phyloP scores from a whole-genome alignment of 2,797 vertebrate species.

The Denticeps clupeoides region DNA sequence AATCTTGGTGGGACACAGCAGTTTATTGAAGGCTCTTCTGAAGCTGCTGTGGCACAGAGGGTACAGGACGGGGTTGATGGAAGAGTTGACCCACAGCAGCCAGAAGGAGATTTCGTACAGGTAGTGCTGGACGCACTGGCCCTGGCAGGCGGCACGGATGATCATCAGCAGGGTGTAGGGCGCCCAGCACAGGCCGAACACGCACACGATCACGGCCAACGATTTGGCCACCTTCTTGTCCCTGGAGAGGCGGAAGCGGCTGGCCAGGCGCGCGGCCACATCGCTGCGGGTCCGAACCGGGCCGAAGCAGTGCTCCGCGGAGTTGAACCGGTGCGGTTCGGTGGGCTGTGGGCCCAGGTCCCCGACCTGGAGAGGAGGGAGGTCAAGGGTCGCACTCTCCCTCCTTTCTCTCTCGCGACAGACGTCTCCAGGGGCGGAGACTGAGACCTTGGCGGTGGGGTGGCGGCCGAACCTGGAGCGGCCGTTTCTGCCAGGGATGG shows the following conservation, averaged over 20 bases:
- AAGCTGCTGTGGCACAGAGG: slow-evolving; percentile 60
- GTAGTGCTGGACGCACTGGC: slow-evolving; percentile 49
- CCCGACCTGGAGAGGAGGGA: slow-evolving; percentile 47
- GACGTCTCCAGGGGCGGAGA: slow-evolving; percentile 10
- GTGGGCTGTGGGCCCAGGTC: slow-evolving; percentile 24
- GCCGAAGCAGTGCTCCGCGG: slow-evolving; percentile 23
- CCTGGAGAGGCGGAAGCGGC: slow-evolving; percentile 45
- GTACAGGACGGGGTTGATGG: slow-evolving; percentile 61
- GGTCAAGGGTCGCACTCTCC: slow-evolving; percentile 34
- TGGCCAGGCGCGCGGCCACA: slow-evolving; percentile 36
- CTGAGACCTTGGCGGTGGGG: slow-evolving; percentile 15
- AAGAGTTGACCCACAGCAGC: slow-evolving; percentile 63
- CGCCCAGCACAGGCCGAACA: slow-evolving; percentile 60
- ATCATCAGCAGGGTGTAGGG: slow-evolving; percentile 62
- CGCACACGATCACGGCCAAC: slow-evolving; percentile 58
- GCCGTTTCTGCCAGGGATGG: slow-evolving; percentile 3
- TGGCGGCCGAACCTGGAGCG: slow-evolving; percentile 27
- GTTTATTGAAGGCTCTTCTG: slow-evolving; percentile 56
- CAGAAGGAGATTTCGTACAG: slow-evolving; percentile 63
- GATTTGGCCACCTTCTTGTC: slow-evolving; percentile 62
- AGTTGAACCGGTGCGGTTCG: slow-evolving; percentile 26
- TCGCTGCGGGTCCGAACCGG: slow-evolving; percentile 27
- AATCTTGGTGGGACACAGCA: slow-evolving; percentile 55
- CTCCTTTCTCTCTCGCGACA: slow-evolving; percentile 8
- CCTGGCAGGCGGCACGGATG: slow-evolving; percentile 55